Evolutionary conservation across 2,888 invertebrate species (phyloP), one percentile per base, ranked within the genome.

Genomic region (Euphydryas editha): DNA sequence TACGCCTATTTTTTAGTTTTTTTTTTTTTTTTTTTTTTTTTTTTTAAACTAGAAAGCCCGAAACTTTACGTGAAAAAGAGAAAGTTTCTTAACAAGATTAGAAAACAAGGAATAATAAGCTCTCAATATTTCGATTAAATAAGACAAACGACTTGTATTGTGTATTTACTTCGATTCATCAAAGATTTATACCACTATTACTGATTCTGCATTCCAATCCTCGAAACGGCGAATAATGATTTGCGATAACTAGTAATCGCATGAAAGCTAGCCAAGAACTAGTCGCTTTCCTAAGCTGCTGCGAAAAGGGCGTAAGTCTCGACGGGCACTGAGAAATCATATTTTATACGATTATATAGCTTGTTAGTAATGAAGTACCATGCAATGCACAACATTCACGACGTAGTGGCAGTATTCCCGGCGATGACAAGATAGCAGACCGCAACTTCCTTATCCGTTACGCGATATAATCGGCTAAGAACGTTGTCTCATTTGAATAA

Each of bases 401-500:
- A 74, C 72, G 75, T 73, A 75, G 78, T 80, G 77, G 79, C 80
- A 76, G 75, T 68, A 74, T 73, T 75, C 78, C 75, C 78, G 75
- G 77, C 80, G 86, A 83, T 83, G 85, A 82, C 81, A 87, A 79
- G 88, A 88, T 87, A 85, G 76, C 77, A 77, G 74, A 76, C 76
- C 74, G 78, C 79, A 79, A 85, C 85, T 89, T 86, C 88, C 89
- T 87, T 88, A 90, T 88, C 87, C 88, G 84, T 84, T 81, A 83
- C 81, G 80, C 81, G 88, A 89, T 89, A 83, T 77, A 79, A 90
- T 89, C 89, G 82, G 70, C 76, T 77, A 76, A 81, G 78, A 80
- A 80, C 82, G 81, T 81, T 83, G 84, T 83, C 86, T 86, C 82
- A 90, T 90, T 90, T 90, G 82, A 89, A 91, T 91, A 88, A 76